Base-by-base conservation (phyloP, 2,797 vertebrate genomes). In the Mormyrops boulengeri region DNA sequence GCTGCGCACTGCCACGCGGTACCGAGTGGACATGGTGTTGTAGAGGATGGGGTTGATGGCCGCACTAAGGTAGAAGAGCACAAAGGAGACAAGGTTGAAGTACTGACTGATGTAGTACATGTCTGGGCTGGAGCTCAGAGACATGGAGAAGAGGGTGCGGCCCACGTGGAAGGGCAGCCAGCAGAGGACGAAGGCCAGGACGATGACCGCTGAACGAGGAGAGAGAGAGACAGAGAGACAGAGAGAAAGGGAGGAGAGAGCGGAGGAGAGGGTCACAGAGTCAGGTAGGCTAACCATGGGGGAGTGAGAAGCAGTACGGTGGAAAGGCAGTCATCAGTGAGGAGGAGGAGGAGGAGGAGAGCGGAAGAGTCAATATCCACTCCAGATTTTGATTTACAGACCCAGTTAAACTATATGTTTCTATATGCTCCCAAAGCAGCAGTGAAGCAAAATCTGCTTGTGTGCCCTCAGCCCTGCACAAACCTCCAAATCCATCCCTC, bases 21-120 rank as follows among this genome's bases (percentile, higher is more conserved):
- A 97, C 90, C 96, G 96, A 91, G 94, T 94, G 0, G 96, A 97
- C 96, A 97, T 96, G 93, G 96, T 96, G 92, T 97, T 97, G 93
- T 97, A 97, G 38, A 97, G 95, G 90, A 97, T 96, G 77, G 96
- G 96, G 91, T 97, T 97, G 94, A 97, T 97, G 92, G 96, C 96
- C 0, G 96, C 96, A 0, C 95, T 97, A 89, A 97, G 94, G 93
- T 97, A 97, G 94, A 97, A 97, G 90, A 97, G 96, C 34, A 97
- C 95, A 0, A 97, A 96, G 14, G 96, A 97, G 69, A 96, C 95
- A 38, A 97, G 88, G 93, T 96, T 97, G 94, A 96, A 96, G 92
- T 97, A 97, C 84, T 97, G 96, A 92, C 96, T 97, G 92, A 97
- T 96, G 91, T 96, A 94, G 0, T 94, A 95, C n/a, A 97, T 96